Base-by-base conservation (phyloP, 2,888 invertebrate genomes). In the Oscheius sp. region DNA sequence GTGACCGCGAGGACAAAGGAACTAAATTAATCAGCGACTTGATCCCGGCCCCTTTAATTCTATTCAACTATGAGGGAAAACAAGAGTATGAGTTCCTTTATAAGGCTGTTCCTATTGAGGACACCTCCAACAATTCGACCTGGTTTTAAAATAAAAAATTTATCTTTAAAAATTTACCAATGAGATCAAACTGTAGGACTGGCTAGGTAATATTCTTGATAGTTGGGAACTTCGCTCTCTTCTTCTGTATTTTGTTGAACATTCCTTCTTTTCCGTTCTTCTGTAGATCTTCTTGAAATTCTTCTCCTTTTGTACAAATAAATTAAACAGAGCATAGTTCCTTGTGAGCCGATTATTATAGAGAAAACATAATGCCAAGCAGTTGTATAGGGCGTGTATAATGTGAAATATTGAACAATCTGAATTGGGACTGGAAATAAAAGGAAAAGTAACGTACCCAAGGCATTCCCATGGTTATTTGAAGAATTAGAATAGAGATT, bases 281-380 rank as follows among this genome's bases (percentile, higher is more conserved):
- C 43, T 12, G 61, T 61, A 12, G 41, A 43, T 61, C 61, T 35
- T 43, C 61, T 35, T 16, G 29, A 61, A 16, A 55, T 21, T 29
- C 23, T 55, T 18, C 49, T 49, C 29, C 69, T 23, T 41, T 80
- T 76, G 73, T 81, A 81, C 16, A 83, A n/a, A 61, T 75, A 83
- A 5, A 83, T 69, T 12, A 79, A 52, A 13, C 77, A 49, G 0
- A 81, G 66, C 25, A 81, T 75, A 2, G 81, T 77, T 41, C 81
- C 83, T 45, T 84, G 84, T 1, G 77, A 80, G 23, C 84, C 84
- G 13, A 82, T 56, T 2, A 81, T 72, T n/a, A 85, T 83, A 0
- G 83, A 83, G 78, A 85, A 85, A 2, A 80, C 27, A 46, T 84
- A 85, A 73, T 85, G 83, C 80, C 80, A 84, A 27, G 75, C 72